Conservation (phyloP, 1,140 invertebrate species). For the Gonatopus flavifemur region DNA sequence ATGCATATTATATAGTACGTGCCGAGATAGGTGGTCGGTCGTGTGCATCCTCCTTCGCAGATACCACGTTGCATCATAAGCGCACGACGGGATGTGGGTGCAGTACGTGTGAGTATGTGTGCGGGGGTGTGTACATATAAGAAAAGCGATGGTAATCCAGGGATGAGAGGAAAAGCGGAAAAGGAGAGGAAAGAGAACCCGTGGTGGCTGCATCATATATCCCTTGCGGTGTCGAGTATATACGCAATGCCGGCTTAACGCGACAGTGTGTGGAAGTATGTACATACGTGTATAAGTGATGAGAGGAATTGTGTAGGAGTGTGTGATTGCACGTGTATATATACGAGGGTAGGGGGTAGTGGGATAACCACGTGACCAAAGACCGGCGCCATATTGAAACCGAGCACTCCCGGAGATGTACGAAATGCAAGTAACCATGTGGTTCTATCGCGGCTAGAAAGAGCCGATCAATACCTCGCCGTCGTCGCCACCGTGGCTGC, state of each 20-base stretch:
- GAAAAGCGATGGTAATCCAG: neutral
- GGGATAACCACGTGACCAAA: constrained; percentile 39
- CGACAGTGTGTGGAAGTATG: neutral
- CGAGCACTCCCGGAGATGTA: constrained; percentile 37
- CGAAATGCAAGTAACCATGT: constrained; percentile 44
- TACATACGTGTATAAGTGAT: constrained; percentile 23
- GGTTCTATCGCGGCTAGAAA: constrained; percentile 40
- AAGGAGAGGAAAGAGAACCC: constrained; percentile 11
- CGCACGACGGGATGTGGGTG: constrained; percentile 10
- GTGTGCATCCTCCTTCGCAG: too few relatives aligned
- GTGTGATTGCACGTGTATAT: constrained; percentile 1
- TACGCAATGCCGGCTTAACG: constrained; percentile 20
- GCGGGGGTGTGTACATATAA: too few relatives aligned
- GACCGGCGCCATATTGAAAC: constrained; percentile 40
- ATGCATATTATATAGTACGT: too few relatives aligned
- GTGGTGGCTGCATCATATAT: constrained; percentile 37
- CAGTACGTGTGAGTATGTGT: constrained; percentile 1
- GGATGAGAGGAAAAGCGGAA: neutral
- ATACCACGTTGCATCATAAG: too few relatives aligned
- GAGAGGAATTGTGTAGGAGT: constrained; percentile 16
- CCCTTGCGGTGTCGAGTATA: constrained; percentile 35
- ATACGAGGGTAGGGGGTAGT: constrained; percentile 22
- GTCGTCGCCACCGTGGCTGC: constrained; percentile 32
- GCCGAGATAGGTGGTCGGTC: too few relatives aligned
- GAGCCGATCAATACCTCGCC: constrained; percentile 47